A percentile compares a stretch with the other conserved stretches of the same genome.
Conservation (phyloP, 2,888 invertebrate species). For the Polyploca ridens region DNA sequence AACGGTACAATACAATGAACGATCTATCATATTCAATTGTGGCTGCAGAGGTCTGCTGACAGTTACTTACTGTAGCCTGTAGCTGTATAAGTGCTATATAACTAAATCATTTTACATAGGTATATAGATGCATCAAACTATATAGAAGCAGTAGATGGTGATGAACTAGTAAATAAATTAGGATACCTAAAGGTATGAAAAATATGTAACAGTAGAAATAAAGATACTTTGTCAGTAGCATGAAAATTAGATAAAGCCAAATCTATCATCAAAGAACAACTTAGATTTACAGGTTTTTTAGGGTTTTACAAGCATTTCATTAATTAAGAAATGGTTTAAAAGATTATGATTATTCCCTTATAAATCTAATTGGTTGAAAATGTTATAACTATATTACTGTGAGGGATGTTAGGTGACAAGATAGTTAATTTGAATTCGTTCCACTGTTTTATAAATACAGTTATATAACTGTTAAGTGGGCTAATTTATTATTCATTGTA, state of each 20-base stretch:
- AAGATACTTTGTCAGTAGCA: too few species aligned
- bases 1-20: constrained; percentile 40
- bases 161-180: too few species aligned
- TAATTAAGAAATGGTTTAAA: too few species aligned
- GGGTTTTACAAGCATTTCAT: too few species aligned
- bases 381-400: background rate
- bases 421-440: background rate
- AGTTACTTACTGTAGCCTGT: constrained; percentile 19
- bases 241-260: too few species aligned
- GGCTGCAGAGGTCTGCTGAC: constrained; percentile 40
- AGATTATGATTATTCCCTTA: too few species aligned
- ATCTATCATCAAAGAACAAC: too few species aligned
- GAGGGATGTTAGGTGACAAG: too few species aligned
- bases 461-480: background rate
- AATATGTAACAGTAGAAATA: too few species aligned
- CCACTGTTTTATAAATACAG: background rate
- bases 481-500: constrained; percentile 1
- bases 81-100: constrained; percentile 1
- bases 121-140: background rate
- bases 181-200: too few species aligned
- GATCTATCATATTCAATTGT: constrained; percentile 61
- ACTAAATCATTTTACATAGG: background rate
- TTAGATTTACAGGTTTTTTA: too few species aligned
- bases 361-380: background rate
- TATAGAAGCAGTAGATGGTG: too few species aligned